Evolutionary conservation across 2,888 invertebrate genomes (phyloP).

Genomic region (Parnassius mnemosyne): DNA sequence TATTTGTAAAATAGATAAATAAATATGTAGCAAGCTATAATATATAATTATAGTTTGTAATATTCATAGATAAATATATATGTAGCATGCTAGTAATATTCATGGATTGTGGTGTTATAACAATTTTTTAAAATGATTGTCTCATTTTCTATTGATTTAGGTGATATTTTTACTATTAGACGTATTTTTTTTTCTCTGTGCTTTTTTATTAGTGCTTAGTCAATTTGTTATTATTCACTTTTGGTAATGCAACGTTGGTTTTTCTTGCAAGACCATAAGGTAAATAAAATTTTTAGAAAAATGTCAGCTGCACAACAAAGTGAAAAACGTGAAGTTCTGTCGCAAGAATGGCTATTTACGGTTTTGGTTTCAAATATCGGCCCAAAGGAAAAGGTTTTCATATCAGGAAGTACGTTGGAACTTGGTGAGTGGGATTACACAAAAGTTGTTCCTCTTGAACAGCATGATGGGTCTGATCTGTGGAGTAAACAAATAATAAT

Average conservation of each 20-base stretch:
- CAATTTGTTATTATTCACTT: background rate
- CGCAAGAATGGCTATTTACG: conserved; percentile 64
- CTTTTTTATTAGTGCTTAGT: background rate
- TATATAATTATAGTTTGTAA: no score
- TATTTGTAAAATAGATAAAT: no score
- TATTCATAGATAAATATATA: no score
- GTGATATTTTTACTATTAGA: no score
- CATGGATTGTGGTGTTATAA: no score
- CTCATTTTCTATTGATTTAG: no score
- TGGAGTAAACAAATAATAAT: conserved; percentile 85
- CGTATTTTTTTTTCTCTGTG: background rate
- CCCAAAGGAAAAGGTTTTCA: conserved; percentile 83
- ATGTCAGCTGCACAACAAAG: conserved; percentile 47
- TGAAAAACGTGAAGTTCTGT: conserved; percentile 44
- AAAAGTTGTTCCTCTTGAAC: conserved; percentile 79
- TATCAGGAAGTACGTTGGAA: conserved; percentile 84
- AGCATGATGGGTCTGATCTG: conserved; percentile 61
- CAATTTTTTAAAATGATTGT: no score
- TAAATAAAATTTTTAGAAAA: conserved; percentile 48
- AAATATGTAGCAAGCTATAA: no score
- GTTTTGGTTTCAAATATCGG: conserved; percentile 77
- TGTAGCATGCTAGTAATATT: no score
- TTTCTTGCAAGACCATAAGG: conserved; percentile 76
- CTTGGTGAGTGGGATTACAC: conserved; percentile 87
- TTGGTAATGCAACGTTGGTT: conserved; percentile 84